Evolutionary conservation across 2,888 invertebrate genomes (phyloP).

Genomic region (Stomorhina lunata): DNA sequence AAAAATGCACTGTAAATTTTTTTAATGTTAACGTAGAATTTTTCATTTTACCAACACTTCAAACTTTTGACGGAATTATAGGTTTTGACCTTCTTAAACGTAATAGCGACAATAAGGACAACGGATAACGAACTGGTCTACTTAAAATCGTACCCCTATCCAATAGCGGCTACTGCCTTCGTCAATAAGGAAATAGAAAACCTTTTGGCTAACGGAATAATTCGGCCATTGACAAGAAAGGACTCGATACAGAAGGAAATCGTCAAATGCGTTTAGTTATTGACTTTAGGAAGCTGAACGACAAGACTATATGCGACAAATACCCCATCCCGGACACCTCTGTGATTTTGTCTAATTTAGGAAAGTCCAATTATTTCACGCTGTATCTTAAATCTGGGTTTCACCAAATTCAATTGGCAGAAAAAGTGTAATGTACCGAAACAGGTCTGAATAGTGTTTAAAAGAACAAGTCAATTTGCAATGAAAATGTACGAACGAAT

Average conservation of each 20-base stretch:
- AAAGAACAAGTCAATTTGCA: too few relatives aligned
- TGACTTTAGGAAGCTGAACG: slow-evolving; percentile 62
- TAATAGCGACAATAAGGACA: slow-evolving; percentile 43
- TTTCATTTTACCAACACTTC: too few relatives aligned
- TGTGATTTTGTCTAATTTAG: slow-evolving; percentile 49
- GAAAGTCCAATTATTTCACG: slow-evolving; percentile 49
- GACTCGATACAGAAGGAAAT: slow-evolving; percentile 42
- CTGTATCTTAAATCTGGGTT: slow-evolving; percentile 38
- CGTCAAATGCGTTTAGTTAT: slow-evolving; percentile 58
- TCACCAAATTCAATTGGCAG: slow-evolving; percentile 56
- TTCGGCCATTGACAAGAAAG: slow-evolving; percentile 59
- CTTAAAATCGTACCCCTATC: slow-evolving; percentile 43
- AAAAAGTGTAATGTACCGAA: too few relatives aligned
- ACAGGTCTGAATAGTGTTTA: too few relatives aligned
- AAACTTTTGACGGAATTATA: too few relatives aligned
- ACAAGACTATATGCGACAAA: slow-evolving; percentile 50
- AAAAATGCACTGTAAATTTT: too few relatives aligned
- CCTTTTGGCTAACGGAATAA: slow-evolving; percentile 32
- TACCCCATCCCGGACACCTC: slow-evolving; percentile 51
- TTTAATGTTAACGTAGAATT: too few relatives aligned
- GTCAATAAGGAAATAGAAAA: slow-evolving; percentile 34
- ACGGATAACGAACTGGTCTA: slow-evolving; percentile 38
- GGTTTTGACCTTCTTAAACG: too few relatives aligned
- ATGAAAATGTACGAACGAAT: too few relatives aligned
- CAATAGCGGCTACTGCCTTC: slow-evolving; percentile 42